These are phyloP conservation scores for Syngnathus typhle DNA, from an alignment of 2,113 vertebrate genomes.

Conservation along the genomic window DNA sequence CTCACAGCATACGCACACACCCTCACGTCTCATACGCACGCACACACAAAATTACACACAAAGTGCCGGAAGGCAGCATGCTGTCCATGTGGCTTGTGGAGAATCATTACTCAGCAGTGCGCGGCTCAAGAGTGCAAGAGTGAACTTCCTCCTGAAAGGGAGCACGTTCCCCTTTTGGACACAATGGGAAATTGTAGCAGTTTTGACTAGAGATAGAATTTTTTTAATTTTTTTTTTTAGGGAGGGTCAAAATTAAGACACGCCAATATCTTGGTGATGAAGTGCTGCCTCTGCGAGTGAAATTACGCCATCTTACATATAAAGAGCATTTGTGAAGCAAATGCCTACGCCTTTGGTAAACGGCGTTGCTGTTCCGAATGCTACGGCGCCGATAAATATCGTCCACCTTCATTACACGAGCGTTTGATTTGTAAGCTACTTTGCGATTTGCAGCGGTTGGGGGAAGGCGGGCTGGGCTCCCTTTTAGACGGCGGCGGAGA, in stretches of 20 bases:
- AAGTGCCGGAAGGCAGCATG: constrained; percentile 60
- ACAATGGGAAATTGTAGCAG: background rate
- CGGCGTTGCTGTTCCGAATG: constrained; percentile 5
- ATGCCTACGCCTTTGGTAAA: background rate
- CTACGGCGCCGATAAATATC: background rate
- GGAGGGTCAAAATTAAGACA: too few species aligned
- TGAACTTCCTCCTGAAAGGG: constrained; percentile 51
- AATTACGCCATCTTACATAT: background rate
- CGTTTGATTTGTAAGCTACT: constrained; percentile 21
- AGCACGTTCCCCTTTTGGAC: constrained; percentile 25
- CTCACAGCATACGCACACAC: constrained; percentile 33
- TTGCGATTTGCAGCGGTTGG: constrained; percentile 17
- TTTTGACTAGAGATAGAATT: background rate
- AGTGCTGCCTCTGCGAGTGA: background rate
- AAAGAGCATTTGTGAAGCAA: background rate
- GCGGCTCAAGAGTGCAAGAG: constrained; percentile 38
- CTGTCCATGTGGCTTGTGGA: constrained; percentile 64
- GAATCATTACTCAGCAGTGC: constrained; percentile 75
- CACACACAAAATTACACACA: constrained; percentile 31
- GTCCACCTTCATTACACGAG: constrained; percentile 16
- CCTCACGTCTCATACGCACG: constrained; percentile 11
- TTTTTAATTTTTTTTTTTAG: too few species aligned
- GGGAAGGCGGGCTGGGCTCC: background rate
- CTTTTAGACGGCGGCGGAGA: constrained; percentile 1
- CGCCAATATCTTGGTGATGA: background rate